Base-by-base conservation (phyloP, 2,888 invertebrate species). In the Eupithecia centaureata region DNA sequence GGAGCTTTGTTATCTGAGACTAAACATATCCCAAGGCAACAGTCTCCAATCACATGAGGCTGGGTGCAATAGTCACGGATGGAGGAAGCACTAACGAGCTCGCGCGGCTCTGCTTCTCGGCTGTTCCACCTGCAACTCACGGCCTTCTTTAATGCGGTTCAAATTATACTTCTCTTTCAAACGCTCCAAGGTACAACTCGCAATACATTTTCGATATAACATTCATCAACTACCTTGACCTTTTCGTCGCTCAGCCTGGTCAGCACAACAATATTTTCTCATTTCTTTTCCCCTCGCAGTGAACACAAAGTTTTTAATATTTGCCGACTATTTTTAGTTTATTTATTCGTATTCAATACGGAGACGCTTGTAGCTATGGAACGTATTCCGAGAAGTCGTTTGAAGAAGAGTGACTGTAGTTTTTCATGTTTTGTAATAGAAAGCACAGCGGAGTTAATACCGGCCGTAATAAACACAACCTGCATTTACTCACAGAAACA, bases 351-450 rank as follows among this genome's bases (percentile, higher is more conserved):
- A 22, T 51, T 51, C 25, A 25, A 5, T n/a, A 38, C n/a, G 18
- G 18, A 18, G 18, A 42, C 18, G 8, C n/a, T 42, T n/a, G 2
- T 42, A 27, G 28, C 28, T 13, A 15, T 15, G 52, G 27, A 15
- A 27, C 18, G 28, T 52, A 52, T 28, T 52, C 27, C 25, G 18
- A 22, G 28, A 52, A 52, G 52, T 54, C 28, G 42, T 30, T 60
- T 60, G 30, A 35, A 38, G n/a, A 38, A 59, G n/a, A 58, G 18
- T 15, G 27, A 30, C 27, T 13, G n/a, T 27, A 60, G 28, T 60
- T 18, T 25, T 52, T 51, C 8, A 57, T 58, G 15, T 56, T 63
- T 56, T 27, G 13, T 58, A 61, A 61, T 65, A 54, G 58, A 59
- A 63, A 59, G 42, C 38, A 28, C 47, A 47, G 32, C 42, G 32